These are phyloP conservation scores for Mola mola DNA, from an alignment of 2,113 vertebrate genomes.

Conservation along the genomic window DNA sequence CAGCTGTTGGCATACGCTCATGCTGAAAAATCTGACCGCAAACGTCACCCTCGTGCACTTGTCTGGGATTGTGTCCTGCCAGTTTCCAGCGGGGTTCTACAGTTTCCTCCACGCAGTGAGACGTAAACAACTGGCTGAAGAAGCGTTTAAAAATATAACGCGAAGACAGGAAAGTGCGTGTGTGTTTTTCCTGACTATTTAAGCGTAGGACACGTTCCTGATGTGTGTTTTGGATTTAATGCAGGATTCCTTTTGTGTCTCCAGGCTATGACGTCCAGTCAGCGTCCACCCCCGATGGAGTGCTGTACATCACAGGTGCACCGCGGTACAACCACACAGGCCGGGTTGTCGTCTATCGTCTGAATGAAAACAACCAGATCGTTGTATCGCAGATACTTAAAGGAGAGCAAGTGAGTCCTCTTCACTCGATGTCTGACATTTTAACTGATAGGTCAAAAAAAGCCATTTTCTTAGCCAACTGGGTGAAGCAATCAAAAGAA, in stretches of 20 bases:
- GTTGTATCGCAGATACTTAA: constrained; percentile 85
- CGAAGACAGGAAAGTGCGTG: neutral
- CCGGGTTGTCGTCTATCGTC: constrained; percentile 89
- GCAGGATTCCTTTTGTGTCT: neutral
- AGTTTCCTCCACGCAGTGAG: constrained; percentile 28
- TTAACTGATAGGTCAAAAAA: neutral
- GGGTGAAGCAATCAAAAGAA: no score
- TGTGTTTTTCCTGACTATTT: constrained; percentile 4
- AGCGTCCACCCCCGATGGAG: constrained; percentile 80
- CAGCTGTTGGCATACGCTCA: constrained; percentile 44
- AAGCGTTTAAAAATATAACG: constrained; percentile 40
- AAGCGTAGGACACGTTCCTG: neutral
- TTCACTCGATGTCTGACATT: neutral
- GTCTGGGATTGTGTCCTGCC: constrained; percentile 7
- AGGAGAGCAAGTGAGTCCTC: constrained; percentile 89
- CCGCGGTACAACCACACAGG: constrained; percentile 96
- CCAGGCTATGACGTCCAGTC: constrained; percentile 94
- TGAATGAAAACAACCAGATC: constrained; percentile 73
- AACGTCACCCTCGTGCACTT: constrained; percentile 4
- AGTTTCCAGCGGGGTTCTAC: constrained; percentile 33
- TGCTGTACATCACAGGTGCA: constrained; percentile 91
- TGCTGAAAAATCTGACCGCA: constrained; percentile 7
- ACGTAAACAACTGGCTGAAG: constrained; percentile 32
- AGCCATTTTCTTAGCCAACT: no score
- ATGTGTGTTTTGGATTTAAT: neutral